Base-by-base conservation (phyloP, 2,888 invertebrate genomes). In the Flabesymbios commensalis region DNA sequence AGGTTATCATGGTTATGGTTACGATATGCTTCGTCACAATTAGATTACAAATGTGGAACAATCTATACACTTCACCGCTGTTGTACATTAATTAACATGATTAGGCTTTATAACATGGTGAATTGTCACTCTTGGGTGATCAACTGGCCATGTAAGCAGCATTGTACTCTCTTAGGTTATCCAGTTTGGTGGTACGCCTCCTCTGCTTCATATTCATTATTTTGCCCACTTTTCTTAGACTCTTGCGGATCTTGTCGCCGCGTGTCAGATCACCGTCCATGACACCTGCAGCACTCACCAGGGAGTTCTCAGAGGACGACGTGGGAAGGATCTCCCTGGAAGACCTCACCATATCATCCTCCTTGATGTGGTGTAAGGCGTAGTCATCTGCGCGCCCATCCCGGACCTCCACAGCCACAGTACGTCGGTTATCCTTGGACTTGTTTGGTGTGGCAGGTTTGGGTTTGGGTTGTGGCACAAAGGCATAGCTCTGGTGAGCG, bases 171-270 rank as follows among this genome's bases (percentile, higher is more conserved):
- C 39, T 36, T 10, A 36, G 10, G n/a, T n/a, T 45, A 26, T 49
- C 28, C 24, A 49, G 10, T 14, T 36, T 24, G 7, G 45, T 36
- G 22, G 33, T n/a, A 5, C 45, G 28, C 17, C 31, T 5, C 43
- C 19, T 31, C 48, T 63, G 59, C 31, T 41, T 29, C 3, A 55
- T 59, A 14, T 54, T 43, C 36, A 45, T 57, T 4, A 42, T 53
- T 14, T 47, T 63, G 41, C 70, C 64, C 53, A 71, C 59, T 19
- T 66, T 71, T 26, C 67, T 24, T 22, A 70, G 36, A 49, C 71
- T 71, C 52, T 68, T 70, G 10, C 71, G 53, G 19, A 71, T 63
- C 49, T 68, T 70, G 28, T 55, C 57, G 22, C 64, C 57, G 19
- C 69, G 39, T 1, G 61, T 59, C 48, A 68, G 52, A 29, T 68